These are phyloP conservation scores for Penaeus japonicus DNA, from an alignment of 1,140 invertebrate species.

Conservation along the genomic window DNA sequence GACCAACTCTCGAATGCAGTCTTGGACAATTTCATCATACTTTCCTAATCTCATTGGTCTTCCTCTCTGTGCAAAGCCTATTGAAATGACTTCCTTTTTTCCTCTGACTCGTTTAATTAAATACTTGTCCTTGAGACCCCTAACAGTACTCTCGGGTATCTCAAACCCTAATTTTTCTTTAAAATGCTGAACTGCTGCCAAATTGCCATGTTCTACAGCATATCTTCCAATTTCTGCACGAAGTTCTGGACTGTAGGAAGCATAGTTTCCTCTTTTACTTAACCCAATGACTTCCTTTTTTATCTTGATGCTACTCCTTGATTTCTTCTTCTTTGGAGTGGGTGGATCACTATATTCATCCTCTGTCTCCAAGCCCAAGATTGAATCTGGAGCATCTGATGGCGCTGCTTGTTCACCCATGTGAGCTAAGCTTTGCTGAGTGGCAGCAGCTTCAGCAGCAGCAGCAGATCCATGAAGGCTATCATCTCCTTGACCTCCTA, in stretches of 20 bases:
- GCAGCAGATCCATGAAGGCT: slow-evolving; percentile 33
- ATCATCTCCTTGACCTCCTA: slow-evolving; percentile 45
- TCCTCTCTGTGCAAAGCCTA: slow-evolving; percentile 63
- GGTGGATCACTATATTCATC: slow-evolving; percentile 41
- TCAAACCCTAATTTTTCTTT: slow-evolving; percentile 61
- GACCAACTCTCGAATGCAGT: slow-evolving; percentile 63
- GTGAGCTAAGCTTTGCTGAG: slow-evolving; percentile 14
- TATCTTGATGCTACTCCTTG: slow-evolving; percentile 24
- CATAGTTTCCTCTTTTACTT: slow-evolving; percentile 62
- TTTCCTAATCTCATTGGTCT: slow-evolving; percentile 63
- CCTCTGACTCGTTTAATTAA: slow-evolving; percentile 60
- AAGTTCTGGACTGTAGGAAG: slow-evolving; percentile 64
- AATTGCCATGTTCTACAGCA: slow-evolving; percentile 64
- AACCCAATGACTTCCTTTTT: not conserved
- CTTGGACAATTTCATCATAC: slow-evolving; percentile 64
- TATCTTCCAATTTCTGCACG: slow-evolving; percentile 64
- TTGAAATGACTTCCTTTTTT: slow-evolving; percentile 61
- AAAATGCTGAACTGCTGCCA: slow-evolving; percentile 63
- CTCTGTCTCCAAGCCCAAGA: slow-evolving; percentile 42
- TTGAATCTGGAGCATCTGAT: slow-evolving; percentile 29
- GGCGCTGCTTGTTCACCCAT: slow-evolving; percentile 35
- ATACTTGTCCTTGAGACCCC: slow-evolving; percentile 64
- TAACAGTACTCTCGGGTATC: slow-evolving; percentile 64
- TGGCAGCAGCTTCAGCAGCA: not conserved
- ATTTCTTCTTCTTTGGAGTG: slow-evolving; percentile 51